These are phyloP conservation scores for Cisticola juncidis DNA, from an alignment of 2,113 vertebrate species.

Conservation along the genomic window DNA sequence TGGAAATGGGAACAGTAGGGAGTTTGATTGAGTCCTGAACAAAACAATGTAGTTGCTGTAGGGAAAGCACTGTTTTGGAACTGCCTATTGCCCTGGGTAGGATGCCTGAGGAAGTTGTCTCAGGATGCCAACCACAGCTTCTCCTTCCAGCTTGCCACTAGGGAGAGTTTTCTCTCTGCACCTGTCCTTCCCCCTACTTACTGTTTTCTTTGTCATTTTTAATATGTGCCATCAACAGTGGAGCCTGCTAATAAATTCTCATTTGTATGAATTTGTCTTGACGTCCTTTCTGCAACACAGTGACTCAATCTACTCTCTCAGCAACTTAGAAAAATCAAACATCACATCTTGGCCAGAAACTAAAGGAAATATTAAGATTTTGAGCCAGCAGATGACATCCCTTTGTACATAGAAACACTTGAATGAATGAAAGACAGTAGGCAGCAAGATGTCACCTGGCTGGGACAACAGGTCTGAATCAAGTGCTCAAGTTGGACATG, in stretches of 20 bases:
- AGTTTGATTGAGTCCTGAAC: background rate
- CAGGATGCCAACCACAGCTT: background rate
- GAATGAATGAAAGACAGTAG: background rate
- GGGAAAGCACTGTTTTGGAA: background rate
- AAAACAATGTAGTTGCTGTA: background rate
- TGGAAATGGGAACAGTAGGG: background rate
- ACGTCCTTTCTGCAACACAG: background rate
- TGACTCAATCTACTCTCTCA: background rate
- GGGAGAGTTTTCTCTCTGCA: background rate
- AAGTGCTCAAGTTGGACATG: background rate
- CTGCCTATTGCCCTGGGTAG: accelerated
- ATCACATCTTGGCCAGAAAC: background rate
- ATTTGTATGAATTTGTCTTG: background rate
- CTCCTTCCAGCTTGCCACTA: background rate
- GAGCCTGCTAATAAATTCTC: background rate
- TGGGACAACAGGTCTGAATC: background rate
- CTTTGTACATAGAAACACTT: background rate
- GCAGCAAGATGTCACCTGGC: background rate
- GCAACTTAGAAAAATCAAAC: background rate
- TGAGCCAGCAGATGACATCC: background rate
- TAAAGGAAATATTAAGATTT: background rate
- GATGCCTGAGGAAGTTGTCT: background rate
- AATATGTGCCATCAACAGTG: background rate
- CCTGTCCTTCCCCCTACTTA: accelerated
- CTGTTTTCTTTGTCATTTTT: background rate